phyloP scores from a whole-genome alignment of 2,113 vertebrate species.

The Onychorhynchus coronatus region DNA sequence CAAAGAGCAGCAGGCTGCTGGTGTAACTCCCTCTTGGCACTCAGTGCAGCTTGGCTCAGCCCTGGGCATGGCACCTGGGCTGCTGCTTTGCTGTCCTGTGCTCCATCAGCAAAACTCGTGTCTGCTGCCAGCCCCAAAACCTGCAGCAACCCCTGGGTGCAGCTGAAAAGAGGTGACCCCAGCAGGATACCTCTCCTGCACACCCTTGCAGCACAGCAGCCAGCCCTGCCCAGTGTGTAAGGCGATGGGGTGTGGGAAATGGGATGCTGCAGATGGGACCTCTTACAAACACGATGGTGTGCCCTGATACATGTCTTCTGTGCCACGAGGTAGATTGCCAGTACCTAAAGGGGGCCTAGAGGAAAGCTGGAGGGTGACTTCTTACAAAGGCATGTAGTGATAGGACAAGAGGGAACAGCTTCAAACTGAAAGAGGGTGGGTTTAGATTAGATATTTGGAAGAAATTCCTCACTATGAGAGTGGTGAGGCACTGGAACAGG shows the following conservation, averaged over 20 bases:
- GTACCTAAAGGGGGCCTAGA: not conserved
- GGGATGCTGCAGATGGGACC: accelerated
- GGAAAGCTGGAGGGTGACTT: not conserved
- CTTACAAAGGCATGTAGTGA: not conserved
- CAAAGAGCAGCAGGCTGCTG: not conserved
- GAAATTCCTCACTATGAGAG: not conserved
- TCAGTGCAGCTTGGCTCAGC: not conserved
- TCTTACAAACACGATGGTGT: accelerated
- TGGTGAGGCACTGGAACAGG: not conserved
- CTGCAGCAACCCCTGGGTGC: not conserved
- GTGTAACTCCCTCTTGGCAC: not conserved
- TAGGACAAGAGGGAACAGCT: not conserved
- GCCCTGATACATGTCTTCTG: accelerated
- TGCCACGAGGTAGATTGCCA: not conserved
- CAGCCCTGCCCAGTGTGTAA: not conserved
- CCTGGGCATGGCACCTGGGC: not conserved
- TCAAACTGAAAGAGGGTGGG: not conserved
- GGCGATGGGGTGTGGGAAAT: not conserved
- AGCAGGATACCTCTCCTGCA: accelerated
- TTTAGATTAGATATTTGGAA: not conserved
- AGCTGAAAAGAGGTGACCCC: not conserved
- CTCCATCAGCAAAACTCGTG: not conserved
- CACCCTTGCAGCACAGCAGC: not conserved
- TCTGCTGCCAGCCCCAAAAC: not conserved
- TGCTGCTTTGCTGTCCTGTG: not conserved